Base-by-base conservation (phyloP, 2,113 vertebrate genomes). In the Rhea americana region DNA sequence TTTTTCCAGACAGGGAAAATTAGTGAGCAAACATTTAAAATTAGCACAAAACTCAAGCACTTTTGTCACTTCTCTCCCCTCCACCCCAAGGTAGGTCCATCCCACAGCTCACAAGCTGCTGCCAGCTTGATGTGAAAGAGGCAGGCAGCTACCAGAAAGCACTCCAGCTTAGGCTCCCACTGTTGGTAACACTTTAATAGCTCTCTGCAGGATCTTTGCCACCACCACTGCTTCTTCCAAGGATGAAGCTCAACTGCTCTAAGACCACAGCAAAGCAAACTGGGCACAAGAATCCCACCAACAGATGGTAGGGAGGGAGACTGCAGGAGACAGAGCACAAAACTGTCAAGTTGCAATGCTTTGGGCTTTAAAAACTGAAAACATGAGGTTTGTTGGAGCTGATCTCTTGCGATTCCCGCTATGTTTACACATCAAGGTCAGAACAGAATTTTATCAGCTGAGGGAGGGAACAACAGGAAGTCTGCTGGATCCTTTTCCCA, bases 191-290 rank as follows among this genome's bases (percentile, higher is more conserved):
- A 94, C 94, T 95, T 96, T 93, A 96, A 91, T 79, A 94, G 94
- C 86, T 95, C 96, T 95, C 95, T 67, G 90, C 95, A 96, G 94
- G 96, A 96, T 96, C 90, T 91, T 89, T 96, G 93, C 96, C 94
- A 96, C 93, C 84, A 93, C 87, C 37, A 47, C 82, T 67, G 88
- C 67, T 93, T 93, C 90, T 94, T 96, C 95, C 95, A 96, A 95
- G 67, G 90, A 89, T 93, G 63, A 94, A 53, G 83, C 95, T 96
- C 91, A 95, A 89, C 95, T 95, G 91, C 90, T 95, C 74, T 85
- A 84, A 90, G 88, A 93, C 95, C 93, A 87, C 45, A 89, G 96
- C 92, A 93, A 96, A 66, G 47, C 67, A 95, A 94, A 96, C 93
- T 91, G 95, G 95, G 95, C 96, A 94, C 2, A 5, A 67, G 92